These are phyloP conservation scores for Hystrix brachyura DNA, from an alignment of 2,113 vertebrate species.

Conservation along the genomic window DNA sequence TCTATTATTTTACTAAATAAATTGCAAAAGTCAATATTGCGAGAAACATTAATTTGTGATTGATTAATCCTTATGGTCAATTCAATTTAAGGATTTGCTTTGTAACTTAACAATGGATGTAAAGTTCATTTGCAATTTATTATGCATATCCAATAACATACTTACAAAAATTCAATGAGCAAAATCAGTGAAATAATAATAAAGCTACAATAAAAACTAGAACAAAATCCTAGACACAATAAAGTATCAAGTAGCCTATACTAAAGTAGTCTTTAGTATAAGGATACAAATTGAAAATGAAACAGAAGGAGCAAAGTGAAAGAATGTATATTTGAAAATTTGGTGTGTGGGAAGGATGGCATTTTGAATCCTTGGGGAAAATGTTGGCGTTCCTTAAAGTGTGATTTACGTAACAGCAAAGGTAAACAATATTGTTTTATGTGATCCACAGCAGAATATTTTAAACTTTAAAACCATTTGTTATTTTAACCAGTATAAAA, in stretches of 20 bases:
- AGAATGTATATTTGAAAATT: not conserved
- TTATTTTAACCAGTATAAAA: slow-evolving; percentile 21
- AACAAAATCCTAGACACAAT: not conserved
- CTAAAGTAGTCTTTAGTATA: not conserved
- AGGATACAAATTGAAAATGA: not conserved
- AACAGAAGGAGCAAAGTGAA: not conserved
- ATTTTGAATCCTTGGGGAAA: slow-evolving; percentile 39
- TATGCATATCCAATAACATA: not conserved
- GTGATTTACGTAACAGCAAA: slow-evolving; percentile 39
- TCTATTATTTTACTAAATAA: not conserved
- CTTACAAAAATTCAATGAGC: not conserved
- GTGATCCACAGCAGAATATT: not conserved
- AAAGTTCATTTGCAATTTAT: slow-evolving; percentile 36
- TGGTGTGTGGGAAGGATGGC: not conserved
- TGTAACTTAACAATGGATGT: not conserved
- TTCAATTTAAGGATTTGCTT: not conserved
- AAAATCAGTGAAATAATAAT: not conserved
- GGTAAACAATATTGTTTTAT: slow-evolving; percentile 38
- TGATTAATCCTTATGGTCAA: not conserved
- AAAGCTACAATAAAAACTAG: not conserved
- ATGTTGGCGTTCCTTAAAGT: not conserved
- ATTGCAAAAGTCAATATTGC: not conserved
- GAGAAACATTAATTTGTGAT: not conserved
- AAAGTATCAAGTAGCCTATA: not conserved
- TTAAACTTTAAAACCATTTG: not conserved